phyloP scores from a whole-genome alignment of 2,888 invertebrate genomes.

The Parthenolecanium corni region DNA sequence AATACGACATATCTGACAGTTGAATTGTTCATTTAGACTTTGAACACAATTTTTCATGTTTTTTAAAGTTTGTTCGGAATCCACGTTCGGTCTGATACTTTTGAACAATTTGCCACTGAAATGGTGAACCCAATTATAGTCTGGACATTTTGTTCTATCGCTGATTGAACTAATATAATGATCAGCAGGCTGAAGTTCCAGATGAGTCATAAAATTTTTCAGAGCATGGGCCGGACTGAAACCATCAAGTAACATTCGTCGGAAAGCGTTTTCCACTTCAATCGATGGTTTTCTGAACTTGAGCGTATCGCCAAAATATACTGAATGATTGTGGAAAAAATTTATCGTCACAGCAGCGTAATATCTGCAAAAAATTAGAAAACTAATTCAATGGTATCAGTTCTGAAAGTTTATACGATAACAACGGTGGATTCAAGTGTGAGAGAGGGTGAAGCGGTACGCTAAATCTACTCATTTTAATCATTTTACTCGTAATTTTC shows the following conservation, averaged over 20 bases:
- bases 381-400: too few relatives aligned
- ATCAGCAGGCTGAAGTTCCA: conserved; percentile 5
- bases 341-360: background rate
- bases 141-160: conserved; percentile 23
- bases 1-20: background rate
- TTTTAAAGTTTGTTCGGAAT: background rate
- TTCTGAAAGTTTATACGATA: too few relatives aligned
- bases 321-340: conserved; percentile 8
- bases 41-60: background rate
- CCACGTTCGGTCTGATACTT: background rate
- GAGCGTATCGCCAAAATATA: conserved; percentile 2
- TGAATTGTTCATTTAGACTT: background rate
- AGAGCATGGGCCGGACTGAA: conserved; percentile 5
- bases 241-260: conserved; percentile 13
- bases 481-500: too few relatives aligned
- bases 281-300: conserved; percentile 14
- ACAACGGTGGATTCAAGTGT: too few relatives aligned
- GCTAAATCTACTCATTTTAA: too few relatives aligned
- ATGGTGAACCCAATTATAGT: conserved; percentile 22
- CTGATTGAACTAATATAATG: background rate
- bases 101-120: conserved; percentile 15
- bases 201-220: conserved; percentile 9
- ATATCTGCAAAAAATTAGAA: background rate
- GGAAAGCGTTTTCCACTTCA: conserved; percentile 7
- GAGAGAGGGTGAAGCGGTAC: too few relatives aligned